Percentiles rank a stretch among this genome's conserved stretches.
Evolutionary conservation across 1,140 invertebrate species (phyloP).

Genomic region (Melanaphis sacchari): DNA sequence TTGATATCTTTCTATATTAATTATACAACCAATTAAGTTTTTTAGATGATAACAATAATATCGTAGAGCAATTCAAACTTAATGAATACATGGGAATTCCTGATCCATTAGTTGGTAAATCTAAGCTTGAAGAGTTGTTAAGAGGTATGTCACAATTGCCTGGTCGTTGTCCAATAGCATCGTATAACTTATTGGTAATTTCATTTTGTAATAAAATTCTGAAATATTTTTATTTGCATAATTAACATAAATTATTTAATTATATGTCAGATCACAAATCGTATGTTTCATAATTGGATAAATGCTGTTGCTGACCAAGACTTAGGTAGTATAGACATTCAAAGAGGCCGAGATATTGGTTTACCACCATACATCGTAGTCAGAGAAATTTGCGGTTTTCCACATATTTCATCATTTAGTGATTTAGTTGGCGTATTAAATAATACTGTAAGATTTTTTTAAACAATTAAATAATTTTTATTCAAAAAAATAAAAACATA

Average conservation of each 20-base stretch:
- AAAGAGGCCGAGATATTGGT: constrained; percentile 89
- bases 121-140: not conserved
- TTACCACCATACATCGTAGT: constrained; percentile 82
- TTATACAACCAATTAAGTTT: not conserved
- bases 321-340: constrained; percentile 84
- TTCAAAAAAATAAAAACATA: too few relatives aligned
- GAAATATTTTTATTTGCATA: not conserved
- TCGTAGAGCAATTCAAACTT: not conserved
- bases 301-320: constrained; percentile 74
- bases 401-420: constrained; percentile 69
- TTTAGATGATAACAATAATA: not conserved
- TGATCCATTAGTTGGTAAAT: not conserved
- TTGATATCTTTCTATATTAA: not conserved
- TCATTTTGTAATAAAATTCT: not conserved
- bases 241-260: not conserved
- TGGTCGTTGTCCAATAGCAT: not conserved
- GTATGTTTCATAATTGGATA: constrained; percentile 66
- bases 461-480: not conserved
- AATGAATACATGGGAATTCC: not conserved
- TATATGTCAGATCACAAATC: not conserved
- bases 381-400: constrained; percentile 78
- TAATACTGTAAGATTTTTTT: not conserved
- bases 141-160: not conserved
- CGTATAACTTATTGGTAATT: not conserved
- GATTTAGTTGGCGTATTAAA: constrained; percentile 56